phyloP scores from a whole-genome alignment of 2,113 vertebrate genomes.

The Nyctibius bracteatus region DNA sequence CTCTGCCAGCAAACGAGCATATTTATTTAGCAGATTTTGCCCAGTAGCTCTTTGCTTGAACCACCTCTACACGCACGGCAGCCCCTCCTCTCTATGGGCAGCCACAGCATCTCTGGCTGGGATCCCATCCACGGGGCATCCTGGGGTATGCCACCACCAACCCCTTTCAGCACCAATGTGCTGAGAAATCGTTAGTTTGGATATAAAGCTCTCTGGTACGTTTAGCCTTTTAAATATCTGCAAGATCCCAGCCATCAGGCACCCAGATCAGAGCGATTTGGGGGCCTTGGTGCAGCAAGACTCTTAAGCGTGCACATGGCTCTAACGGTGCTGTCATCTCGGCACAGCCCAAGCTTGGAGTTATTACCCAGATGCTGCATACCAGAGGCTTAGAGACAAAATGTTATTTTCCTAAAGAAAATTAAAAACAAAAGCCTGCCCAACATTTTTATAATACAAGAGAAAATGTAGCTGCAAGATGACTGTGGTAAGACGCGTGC shows the following conservation, averaged over 20 bases:
- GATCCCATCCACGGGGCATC: neutral
- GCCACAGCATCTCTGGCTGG: neutral
- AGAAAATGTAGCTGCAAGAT: neutral
- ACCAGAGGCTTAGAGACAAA: slow-evolving; percentile 13
- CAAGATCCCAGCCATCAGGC: neutral
- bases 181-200: neutral
- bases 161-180: neutral
- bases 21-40: neutral
- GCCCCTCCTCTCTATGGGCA: neutral
- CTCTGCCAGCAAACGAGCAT: neutral
- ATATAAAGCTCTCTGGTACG: neutral
- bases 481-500: neutral
- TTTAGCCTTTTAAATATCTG: neutral
- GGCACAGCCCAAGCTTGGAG: neutral
- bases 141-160: neutral
- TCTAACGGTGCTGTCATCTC: neutral
- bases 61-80: neutral
- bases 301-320: neutral
- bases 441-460: neutral
- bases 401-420: slow-evolving; percentile 20
- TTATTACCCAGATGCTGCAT: neutral
- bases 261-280: neutral
- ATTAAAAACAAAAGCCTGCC: neutral
- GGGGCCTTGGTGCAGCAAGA: neutral
- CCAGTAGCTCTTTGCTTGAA: neutral